Percentiles rank a stretch among this genome's conserved stretches.
These are phyloP conservation scores for Tiliacea aurago DNA, from an alignment of 2,888 invertebrate species.

Conservation along the genomic window DNA sequence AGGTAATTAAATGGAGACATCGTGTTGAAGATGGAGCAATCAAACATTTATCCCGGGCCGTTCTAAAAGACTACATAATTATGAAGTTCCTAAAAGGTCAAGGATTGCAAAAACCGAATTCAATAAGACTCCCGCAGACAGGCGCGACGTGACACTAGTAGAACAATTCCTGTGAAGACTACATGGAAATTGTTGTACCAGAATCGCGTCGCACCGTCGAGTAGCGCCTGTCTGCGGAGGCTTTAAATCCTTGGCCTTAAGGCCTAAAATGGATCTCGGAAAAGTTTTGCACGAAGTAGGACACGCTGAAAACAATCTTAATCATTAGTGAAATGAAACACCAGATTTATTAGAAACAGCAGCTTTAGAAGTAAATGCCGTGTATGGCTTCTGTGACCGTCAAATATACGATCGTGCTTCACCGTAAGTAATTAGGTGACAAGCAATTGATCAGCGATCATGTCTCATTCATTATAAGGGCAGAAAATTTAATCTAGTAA, in stretches of 20 bases:
- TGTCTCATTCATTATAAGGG: slow-evolving; percentile 1
- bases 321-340: slow-evolving; percentile 17
- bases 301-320: not conserved
- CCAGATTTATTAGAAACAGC: not conserved
- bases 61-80: not conserved
- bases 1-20: slow-evolving; percentile 17
- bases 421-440: slow-evolving; percentile 25
- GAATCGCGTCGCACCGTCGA: too few species aligned
- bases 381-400: slow-evolving; percentile 11
- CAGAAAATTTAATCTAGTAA: not conserved
- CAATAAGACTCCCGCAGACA: too few species aligned
- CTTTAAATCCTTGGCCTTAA: too few species aligned
- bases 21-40: slow-evolving; percentile 2
- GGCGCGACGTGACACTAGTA: too few species aligned
- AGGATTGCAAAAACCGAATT: not conserved
- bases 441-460: slow-evolving; percentile 18
- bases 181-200: too few species aligned
- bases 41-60: too few species aligned
- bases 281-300: not conserved
- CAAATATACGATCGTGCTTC: not conserved
- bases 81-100: not conserved
- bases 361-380: slow-evolving; percentile 18
- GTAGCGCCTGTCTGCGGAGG: too few species aligned
- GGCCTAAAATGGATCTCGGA: not conserved
- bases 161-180: too few species aligned